Evolutionary conservation across 2,888 invertebrate genomes (phyloP).

Genomic region (Oscheius sp.): DNA sequence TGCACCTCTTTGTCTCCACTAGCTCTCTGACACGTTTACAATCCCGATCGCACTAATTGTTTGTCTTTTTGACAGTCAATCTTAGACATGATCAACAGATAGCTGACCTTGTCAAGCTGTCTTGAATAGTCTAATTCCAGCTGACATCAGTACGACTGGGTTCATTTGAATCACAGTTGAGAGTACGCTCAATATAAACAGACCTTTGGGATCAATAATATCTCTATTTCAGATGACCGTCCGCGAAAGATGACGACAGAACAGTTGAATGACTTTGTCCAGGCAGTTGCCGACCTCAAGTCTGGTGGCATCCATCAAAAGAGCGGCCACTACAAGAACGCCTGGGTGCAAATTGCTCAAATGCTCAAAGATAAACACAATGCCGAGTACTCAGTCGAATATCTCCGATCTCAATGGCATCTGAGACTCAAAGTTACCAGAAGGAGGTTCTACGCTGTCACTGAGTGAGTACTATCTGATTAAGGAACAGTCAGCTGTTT

Average conservation of each 20-base stretch:
- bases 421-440: conserved; percentile 28
- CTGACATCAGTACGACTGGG: background rate
- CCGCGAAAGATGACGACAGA: conserved; percentile 31
- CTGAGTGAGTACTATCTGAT: conserved; percentile 15
- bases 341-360: conserved; percentile 20
- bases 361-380: conserved; percentile 26
- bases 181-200: background rate
- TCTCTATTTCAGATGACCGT: conserved; percentile 29
- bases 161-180: background rate
- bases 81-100: background rate
- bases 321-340: conserved; percentile 31
- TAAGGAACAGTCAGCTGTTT: background rate
- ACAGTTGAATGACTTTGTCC: conserved; percentile 29
- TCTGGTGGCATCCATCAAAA: conserved; percentile 26
- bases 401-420: conserved; percentile 36
- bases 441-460: conserved; percentile 31
- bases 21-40: background rate
- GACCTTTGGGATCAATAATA: background rate
- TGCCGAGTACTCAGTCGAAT: conserved; percentile 30
- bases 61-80: no score
- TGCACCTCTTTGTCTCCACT: background rate
- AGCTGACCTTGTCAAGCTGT: background rate
- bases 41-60: no score
- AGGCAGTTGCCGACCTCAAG: conserved; percentile 27
- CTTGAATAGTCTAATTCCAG: background rate